Base-by-base conservation (phyloP, 2,888 invertebrate genomes). In the Agonopterix subpropinquella region DNA sequence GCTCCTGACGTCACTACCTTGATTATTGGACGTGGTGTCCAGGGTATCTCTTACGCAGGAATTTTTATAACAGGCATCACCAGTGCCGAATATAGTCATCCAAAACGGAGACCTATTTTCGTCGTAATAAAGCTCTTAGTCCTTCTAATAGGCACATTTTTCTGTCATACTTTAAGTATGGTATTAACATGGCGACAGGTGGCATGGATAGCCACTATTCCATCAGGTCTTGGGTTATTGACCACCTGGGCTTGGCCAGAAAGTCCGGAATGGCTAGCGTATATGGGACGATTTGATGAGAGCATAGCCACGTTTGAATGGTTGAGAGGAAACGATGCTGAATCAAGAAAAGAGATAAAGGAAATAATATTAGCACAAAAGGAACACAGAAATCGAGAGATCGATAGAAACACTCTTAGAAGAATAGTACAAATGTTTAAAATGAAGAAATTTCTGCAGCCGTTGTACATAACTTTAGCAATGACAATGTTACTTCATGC, bases 251-350 rank as follows among this genome's bases (percentile, higher is more conserved):
- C 43, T 0, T 60, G 56, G 61, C 61, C 61, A 5, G 58, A 61
- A 43, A 61, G 60, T 15, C 60, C 60, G 4, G 47, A 52, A 7
- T 61, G 58, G 60, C 39, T 61, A 10, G 60, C 60, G 8, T 60
- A 56, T 18, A 56, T 53, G 46, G 60, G 61, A 10, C 47, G 58
- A 7, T 58, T 43, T 43, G 58, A 60, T 45, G 61, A 60, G 8
- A 49, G 61, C 28, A 11, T 44, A 8, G 43, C 8, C 1, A 46
- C 56, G 0, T 60, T 60, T 9, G 51, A 55, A 42, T 56, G 61
- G 56, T 36, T 61, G 2, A 48, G 60, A 41, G 61, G 58, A 28
- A 49, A 49, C 5, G 47, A 47, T 11, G n/a, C 41, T 8, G 53
- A 59, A 18, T 47, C 59, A 1, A 51, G 43, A 47, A 53, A 35